Conservation (phyloP, 2,888 invertebrate genomes). For the Allygus modestus region DNA sequence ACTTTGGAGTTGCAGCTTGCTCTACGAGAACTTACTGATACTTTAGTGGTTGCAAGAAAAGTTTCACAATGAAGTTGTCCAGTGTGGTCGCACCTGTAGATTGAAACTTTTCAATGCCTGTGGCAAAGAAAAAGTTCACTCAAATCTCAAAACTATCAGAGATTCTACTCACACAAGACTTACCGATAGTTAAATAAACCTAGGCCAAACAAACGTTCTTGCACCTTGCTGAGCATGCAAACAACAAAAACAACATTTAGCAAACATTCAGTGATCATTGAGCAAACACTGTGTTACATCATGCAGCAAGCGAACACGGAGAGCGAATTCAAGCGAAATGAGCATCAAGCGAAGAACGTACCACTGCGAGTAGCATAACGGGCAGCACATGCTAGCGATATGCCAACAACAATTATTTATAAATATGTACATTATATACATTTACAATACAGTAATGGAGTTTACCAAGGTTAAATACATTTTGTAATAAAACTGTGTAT, state of each 20-base stretch:
- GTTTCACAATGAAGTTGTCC: too few relatives aligned
- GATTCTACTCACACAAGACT: conserved; percentile 68
- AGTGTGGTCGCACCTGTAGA: too few relatives aligned
- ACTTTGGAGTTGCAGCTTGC: too few relatives aligned
- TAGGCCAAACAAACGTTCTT: conserved; percentile 89
- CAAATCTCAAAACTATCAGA: too few relatives aligned
- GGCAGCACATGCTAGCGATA: conserved; percentile 49
- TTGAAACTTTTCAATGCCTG: too few relatives aligned
- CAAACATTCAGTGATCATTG: neutral
- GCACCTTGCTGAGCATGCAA: conserved; percentile 85
- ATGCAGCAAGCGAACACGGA: conserved; percentile 26
- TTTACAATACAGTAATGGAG: conserved; percentile 5
- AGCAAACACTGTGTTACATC: neutral
- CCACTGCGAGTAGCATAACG: conserved; percentile 18
- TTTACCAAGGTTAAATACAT: too few relatives aligned
- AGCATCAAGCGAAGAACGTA: conserved; percentile 30
- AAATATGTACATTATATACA: conserved; percentile 44
- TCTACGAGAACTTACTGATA: too few relatives aligned
- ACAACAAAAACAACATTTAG: conserved; percentile 67
- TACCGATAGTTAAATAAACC: conserved; percentile 86
- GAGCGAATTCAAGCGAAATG: conserved; percentile 8
- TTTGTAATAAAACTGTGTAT: too few relatives aligned
- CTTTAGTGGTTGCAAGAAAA: too few relatives aligned
- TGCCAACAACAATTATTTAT: neutral
- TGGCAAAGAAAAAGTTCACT: too few relatives aligned